phyloP scores from a whole-genome alignment of 1,140 invertebrate genomes.

The Formica selysi region DNA sequence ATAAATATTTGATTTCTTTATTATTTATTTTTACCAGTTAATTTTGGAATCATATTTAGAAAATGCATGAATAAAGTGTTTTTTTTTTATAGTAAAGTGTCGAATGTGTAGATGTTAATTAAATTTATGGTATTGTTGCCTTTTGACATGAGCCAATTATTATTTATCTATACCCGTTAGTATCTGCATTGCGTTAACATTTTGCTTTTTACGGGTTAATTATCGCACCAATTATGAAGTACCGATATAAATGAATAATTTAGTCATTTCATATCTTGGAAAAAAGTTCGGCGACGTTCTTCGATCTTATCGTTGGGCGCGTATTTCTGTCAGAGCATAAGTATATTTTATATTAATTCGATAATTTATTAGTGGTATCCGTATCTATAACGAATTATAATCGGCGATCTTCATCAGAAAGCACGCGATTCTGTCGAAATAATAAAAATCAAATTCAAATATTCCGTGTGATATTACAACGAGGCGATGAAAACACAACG shows the following conservation, averaged over 20 bases:
- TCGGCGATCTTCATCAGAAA: not conserved
- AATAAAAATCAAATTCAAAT: not conserved
- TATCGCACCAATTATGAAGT: constrained; percentile 14
- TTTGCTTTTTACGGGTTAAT: not conserved
- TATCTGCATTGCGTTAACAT: not conserved
- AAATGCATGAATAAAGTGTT: no score
- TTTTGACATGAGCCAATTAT: not conserved
- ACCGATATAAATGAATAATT: constrained; percentile 32
- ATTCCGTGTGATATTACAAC: not conserved
- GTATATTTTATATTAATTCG: constrained; percentile 25
- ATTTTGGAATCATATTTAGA: not conserved
- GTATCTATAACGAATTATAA: constrained; percentile 15
- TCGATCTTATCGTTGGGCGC: not conserved
- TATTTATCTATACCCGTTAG: constrained; percentile 14
- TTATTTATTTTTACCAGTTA: not conserved
- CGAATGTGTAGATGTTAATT: not conserved
- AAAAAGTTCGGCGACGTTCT: constrained; percentile 6
- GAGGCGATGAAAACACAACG: not conserved
- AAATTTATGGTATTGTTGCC: not conserved
- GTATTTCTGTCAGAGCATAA: not conserved
- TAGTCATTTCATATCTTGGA: not conserved
- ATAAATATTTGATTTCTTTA: not conserved
- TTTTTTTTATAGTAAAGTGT: no score
- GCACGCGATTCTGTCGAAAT: not conserved
- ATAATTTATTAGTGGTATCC: not conserved